Evolutionary conservation across 1,140 invertebrate genomes (phyloP).

Genomic region (Pseudachorutes palmiensis): DNA sequence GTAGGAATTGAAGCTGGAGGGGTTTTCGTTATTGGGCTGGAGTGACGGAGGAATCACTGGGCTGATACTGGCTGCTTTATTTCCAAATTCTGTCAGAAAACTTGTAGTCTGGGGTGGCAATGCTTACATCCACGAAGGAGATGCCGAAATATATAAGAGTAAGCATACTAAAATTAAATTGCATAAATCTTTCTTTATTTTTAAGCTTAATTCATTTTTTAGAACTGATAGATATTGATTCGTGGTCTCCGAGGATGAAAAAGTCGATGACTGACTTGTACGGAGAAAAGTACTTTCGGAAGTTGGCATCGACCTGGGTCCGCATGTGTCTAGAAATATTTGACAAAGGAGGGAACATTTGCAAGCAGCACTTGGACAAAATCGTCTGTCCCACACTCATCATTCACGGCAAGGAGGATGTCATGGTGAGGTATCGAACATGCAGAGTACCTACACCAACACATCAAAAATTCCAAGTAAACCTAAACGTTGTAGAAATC

Average conservation of each 20-base stretch:
- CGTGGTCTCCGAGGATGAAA: slow-evolving; percentile 71
- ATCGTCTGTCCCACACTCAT: slow-evolving; percentile 67
- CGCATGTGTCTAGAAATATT: slow-evolving; percentile 54
- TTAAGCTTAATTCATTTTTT: slow-evolving; percentile 14
- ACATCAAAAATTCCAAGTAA: slow-evolving; percentile 59
- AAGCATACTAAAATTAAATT: slow-evolving; percentile 21
- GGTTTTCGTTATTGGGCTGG: slow-evolving; percentile 77
- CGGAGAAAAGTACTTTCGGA: slow-evolving; percentile 60
- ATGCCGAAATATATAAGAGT: slow-evolving; percentile 57
- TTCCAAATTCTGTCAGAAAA: slow-evolving; percentile 58
- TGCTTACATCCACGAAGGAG: slow-evolving; percentile 60
- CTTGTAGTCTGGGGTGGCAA: slow-evolving; percentile 70
- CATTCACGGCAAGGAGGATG: slow-evolving; percentile 71
- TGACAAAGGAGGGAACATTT: slow-evolving; percentile 60
- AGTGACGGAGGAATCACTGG: slow-evolving; percentile 77
- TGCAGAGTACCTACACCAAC: slow-evolving; percentile 55
- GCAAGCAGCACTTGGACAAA: slow-evolving; percentile 53
- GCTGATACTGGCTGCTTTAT: slow-evolving; percentile 61
- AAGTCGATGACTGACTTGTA: slow-evolving; percentile 64
- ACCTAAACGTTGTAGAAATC: slow-evolving; percentile 27
- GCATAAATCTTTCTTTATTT: slow-evolving; percentile 9
- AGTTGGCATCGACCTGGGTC: slow-evolving; percentile 64
- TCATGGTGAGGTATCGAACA: slow-evolving; percentile 62
- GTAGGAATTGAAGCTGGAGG: no score
- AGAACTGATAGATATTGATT: slow-evolving; percentile 57